Evolutionary conservation across 2,797 vertebrate genomes (phyloP), one percentile per base, ranked within the genome.

Genomic region (Meda fulgida): DNA sequence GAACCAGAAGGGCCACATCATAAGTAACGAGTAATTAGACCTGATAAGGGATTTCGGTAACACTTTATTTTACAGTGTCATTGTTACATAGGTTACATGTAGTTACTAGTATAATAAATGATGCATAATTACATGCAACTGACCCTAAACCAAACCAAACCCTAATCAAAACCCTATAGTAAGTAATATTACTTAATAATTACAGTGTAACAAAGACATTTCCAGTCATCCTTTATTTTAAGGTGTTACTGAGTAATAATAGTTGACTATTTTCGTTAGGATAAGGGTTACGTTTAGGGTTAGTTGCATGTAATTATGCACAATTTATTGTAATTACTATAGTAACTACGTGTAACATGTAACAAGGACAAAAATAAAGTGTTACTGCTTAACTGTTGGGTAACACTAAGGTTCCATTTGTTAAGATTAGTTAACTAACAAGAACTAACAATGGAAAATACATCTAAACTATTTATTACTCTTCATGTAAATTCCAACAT

Each of bases 351-450:
- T 46, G 11, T 23, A 58, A 58, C 43, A 1, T 43, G 40, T 46
- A 46, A 46, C 43, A 14, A 1, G 1, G n/a, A 26, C 58, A 14
- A 26, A 26, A 60, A 60, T 26, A 63, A 63, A 26, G 11, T 7
- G 58, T 93, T 96, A 94, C 95, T 95, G 93, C 94, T 95, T 93
- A 94, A 94, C 96, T 96, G 96, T 96, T 96, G 94, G 58, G 58
- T 63, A 29, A 63, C 58, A 60, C 58, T 14, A 29, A 29, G 58
- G 5, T 63, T 29, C n/a, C n/a, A 6, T 26, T 60, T 60, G n/a
- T 60, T 60, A 14, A 26, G n/a, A 63, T 63, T 29, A 14, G n/a
- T 26, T 55, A 26, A 13, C 3, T 13, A 26, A 63, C n/a, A 29
- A 63, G 58, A 14, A 29, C 58, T 29, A 63, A 63, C 5, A 29